Base-by-base conservation (phyloP, 2,113 vertebrate species). In the Siniperca knerii region DNA sequence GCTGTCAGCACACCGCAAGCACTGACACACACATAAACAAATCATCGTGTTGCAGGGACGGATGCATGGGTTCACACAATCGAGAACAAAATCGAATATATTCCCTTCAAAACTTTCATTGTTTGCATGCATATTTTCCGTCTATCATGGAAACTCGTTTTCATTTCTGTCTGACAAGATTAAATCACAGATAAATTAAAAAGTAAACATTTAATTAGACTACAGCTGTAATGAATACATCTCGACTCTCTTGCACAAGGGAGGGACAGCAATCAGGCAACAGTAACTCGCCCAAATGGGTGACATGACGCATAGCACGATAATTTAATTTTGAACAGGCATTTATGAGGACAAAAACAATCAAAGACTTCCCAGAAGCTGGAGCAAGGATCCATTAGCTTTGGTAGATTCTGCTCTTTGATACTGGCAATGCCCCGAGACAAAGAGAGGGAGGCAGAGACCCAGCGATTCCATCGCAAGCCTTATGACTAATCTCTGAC, bases 311-410 rank as follows among this genome's bases (percentile, higher is more conserved):
- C 89, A 88, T 21, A n/a, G 71, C 68, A 2, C 42, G 67, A 73
- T 76, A 55, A 90, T 89, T 88, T 68, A 8, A 90, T 90, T 92
- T 62, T 79, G 60, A 86, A 81, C 6, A 29, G 72, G 73, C 79
- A 71, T 92, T 91, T 66, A 44, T 52, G 33, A 42, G 77, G 80
- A 87, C 62, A 16, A 86, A 90, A 87, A 85, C 85, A 88, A 90
- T 83, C 61, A 62, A 67, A 75, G 87, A 70, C 77, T 89, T 90
- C 92, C 90, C 85, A 92, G 90, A 90, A 93, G 90, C 84, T 46
- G 50, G 13, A 86, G 84, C 92, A n/a, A 81, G 85, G 69, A 52
- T 82, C 83, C 71, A 86, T 93, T 90, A 90, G 84, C 71, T 77
- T 64, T 58, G 81, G 69, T 15, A 73, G 88, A 90, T 89, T 82